Evolutionary conservation across 37 sponge, comb jelly and placozoan species (phyloP).

Genomic region (Trichoplax adhaerens): DNA sequence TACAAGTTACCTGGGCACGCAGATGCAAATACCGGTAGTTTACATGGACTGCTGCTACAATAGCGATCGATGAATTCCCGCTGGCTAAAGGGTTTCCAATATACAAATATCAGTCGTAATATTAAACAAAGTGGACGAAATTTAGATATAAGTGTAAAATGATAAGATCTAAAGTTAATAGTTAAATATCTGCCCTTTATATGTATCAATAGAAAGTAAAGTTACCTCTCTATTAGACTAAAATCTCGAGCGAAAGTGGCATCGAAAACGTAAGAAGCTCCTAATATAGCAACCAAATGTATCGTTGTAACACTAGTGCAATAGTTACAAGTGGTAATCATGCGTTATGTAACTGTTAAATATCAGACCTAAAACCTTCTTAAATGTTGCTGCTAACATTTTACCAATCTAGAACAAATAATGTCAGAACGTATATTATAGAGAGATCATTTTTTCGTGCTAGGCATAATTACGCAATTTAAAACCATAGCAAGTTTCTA

Average conservation of each 20-base stretch:
- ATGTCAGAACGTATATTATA: no score
- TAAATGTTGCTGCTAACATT: no score
- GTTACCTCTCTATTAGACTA: constrained; percentile 56
- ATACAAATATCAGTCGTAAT: not conserved
- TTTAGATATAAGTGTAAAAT: no score
- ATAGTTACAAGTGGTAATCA: no score
- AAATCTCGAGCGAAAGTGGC: constrained; percentile 61
- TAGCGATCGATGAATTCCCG: not conserved
- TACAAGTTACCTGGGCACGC: constrained; percentile 66
- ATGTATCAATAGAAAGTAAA: not conserved
- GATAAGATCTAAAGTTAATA: not conserved
- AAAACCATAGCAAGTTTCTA: not conserved
- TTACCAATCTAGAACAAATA: no score
- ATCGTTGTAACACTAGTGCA: not conserved
- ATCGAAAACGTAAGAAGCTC: constrained; percentile 68
- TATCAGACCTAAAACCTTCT: no score
- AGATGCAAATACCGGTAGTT: constrained; percentile 73
- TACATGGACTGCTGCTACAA: not conserved
- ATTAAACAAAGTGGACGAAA: no score
- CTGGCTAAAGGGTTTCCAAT: not conserved
- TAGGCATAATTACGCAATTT: constrained; percentile 10
- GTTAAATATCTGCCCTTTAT: not conserved
- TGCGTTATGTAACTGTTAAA: no score
- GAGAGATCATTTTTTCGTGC: constrained; percentile 10
- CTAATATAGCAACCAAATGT: constrained; percentile 23